phyloP scores from a whole-genome alignment of 1,140 invertebrate genomes.

The Caenorhabditis briggsae region DNA sequence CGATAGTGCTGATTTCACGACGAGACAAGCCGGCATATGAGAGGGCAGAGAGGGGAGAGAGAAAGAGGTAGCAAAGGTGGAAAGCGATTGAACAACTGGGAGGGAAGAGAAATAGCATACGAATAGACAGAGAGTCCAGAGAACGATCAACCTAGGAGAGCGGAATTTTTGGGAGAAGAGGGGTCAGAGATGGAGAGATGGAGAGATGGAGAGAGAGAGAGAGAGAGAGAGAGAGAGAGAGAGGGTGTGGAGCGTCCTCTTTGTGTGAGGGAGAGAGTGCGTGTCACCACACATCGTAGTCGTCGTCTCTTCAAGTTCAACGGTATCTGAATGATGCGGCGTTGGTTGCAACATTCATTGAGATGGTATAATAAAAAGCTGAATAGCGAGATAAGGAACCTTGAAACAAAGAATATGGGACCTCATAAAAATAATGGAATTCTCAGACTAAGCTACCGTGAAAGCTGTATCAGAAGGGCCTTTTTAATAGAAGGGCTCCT shows the following conservation, averaged over 20 bases:
- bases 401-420: no score
- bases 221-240: background rate
- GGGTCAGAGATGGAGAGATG: background rate
- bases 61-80: constrained; percentile 30
- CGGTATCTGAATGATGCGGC: constrained; percentile 11
- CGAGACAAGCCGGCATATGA: background rate
- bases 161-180: background rate
- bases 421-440: no score
- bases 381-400: background rate
- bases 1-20: constrained; percentile 30
- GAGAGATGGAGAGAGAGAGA: background rate
- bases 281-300: constrained; percentile 37
- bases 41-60: background rate
- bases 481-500: no score
- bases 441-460: no score
- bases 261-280: constrained; percentile 8
- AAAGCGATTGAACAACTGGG: constrained; percentile 33
- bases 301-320: constrained; percentile 1
- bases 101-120: constrained; percentile 7
- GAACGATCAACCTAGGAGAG: constrained; percentile 42
- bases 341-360: constrained; percentile 29
- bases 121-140: background rate
- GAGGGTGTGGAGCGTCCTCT: constrained; percentile 17
- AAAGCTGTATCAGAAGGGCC: no score
- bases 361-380: background rate